Base-by-base conservation (phyloP, 1,140 invertebrate genomes). In the Bombyx mandarina region DNA sequence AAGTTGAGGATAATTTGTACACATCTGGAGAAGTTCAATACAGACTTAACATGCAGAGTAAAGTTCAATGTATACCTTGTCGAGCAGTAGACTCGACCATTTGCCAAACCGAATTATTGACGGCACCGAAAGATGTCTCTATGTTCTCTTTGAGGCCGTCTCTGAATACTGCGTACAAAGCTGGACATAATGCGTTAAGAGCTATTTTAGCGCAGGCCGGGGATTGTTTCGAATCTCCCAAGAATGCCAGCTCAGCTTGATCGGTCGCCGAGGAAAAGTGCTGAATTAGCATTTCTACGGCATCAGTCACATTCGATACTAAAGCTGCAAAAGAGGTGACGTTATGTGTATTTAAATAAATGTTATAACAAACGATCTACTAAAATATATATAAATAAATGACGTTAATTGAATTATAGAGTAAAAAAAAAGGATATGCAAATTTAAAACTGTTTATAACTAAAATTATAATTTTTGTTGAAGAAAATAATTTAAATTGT, bases 81-180 rank as follows among this genome's bases (percentile, higher is more conserved):
- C 96, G 94, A 18, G 94, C 93, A n/a, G 95, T 95, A 46, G 93
- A 93, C 87, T 97, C 95, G 7, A 96, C 93, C 47, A 94, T 91
- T 87, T 95, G 93, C 96, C 96, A 97, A 48, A 96, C 94, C 8
- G 95, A 96, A 74, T 97, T 96, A 54, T 93, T 91, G 44, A 96
- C 93, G 42, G 94, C 92, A 45, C 95, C 96, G 81, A 97, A 97
- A 43, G 95, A 92, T 0, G 95, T 96, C 69, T 94, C 93, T 22
- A 97, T 90, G 65, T 89, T 91, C 18, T 94, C 92, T 76, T 94
- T 93, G 7, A 97, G 88, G 2, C 95, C 95, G 79, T 97, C 94
- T 61, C 92, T 93, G 61, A 97, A 91, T 46, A 97, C 90, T 1
- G 93, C 92, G 70, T 96, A 95, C 1, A 97, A 82, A n/a, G 95